Evolutionary conservation across 2,888 invertebrate species (phyloP), one percentile per base, ranked within the genome.

Genomic region (Portevinia maculata): DNA sequence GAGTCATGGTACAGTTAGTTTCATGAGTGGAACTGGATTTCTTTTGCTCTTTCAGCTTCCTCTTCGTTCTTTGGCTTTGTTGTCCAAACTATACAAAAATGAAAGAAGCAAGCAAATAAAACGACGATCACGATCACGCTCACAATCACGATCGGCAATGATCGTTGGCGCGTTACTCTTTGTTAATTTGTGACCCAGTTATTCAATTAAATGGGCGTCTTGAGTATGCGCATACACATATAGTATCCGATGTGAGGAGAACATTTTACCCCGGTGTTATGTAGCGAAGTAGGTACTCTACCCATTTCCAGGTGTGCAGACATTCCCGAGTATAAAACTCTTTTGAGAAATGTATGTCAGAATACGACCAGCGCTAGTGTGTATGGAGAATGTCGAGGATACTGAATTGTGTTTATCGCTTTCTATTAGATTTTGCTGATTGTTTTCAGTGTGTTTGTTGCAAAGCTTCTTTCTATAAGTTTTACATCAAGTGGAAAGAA

Each of bases 1-100:
- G 74, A 74, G 74, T 65, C 74, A 74, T 57, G 64, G 57, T 65
- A 74, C 74, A 74, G 74, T 74, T 74, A 74, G 34, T 57, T 57
- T 74, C 57, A 48, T 74, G 74, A 74, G 74, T 74, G 74, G 74
- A 74, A 65, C 74, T 74, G 55, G 74, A 74, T 74, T 74, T 74
- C 64, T 39, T 74, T 55, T 19, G 30, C 39, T 73, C 41, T 64
- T 71, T 73, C 15, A 32, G 39, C 60, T 28, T 57, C 37, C 39
- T 52, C 32, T 62, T 60, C 39, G 13, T 52, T 62, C 34, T 39
- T 48, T 39, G 1, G 21, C 21, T 53, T 44, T 9, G 9, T 53
- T 74, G 55, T 55, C 39, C 64, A 39, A 53, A 55, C 44, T 5
- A 24, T 46, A 62, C 44, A n/a, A 15, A 59, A 71, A 41, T 28